Evolutionary conservation across 2,888 invertebrate species (phyloP).

Genomic region (Melanargia galathea): DNA sequence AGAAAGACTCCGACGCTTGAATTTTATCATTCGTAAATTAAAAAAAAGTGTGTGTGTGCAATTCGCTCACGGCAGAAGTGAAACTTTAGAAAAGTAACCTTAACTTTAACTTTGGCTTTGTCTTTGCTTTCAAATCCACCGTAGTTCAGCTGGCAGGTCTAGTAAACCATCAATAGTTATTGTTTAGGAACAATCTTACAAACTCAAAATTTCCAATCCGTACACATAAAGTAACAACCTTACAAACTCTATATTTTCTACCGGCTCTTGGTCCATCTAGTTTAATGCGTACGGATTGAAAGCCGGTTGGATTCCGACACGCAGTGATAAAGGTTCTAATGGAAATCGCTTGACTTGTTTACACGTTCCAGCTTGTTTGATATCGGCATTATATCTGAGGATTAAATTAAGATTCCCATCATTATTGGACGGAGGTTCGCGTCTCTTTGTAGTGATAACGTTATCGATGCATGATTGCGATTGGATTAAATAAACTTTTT

Average conservation of each 20-base stretch:
- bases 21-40: no score
- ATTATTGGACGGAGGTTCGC: slow-evolving; percentile 23
- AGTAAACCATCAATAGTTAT: no score
- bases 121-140: no score
- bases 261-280: not conserved
- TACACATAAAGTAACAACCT: no score
- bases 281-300: slow-evolving; percentile 17
- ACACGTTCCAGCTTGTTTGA: slow-evolving; percentile 23
- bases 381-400: slow-evolving; percentile 14
- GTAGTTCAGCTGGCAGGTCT: no score
- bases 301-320: slow-evolving; percentile 32
- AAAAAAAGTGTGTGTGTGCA: no score
- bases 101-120: no score
- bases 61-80: no score
- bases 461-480: slow-evolving; percentile 10
- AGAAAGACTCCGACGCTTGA: no score
- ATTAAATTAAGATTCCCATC: slow-evolving; percentile 30
- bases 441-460: slow-evolving; percentile 10
- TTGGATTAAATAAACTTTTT: not conserved
- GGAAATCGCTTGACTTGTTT: slow-evolving; percentile 30
- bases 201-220: no score
- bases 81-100: no score
- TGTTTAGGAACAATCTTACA: no score
- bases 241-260: not conserved
- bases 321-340: slow-evolving; percentile 29